Percentiles rank a stretch among this genome's conserved stretches.
phyloP scores from a whole-genome alignment of 2,797 vertebrate species.

The Neosilurus hyrtlii region DNA sequence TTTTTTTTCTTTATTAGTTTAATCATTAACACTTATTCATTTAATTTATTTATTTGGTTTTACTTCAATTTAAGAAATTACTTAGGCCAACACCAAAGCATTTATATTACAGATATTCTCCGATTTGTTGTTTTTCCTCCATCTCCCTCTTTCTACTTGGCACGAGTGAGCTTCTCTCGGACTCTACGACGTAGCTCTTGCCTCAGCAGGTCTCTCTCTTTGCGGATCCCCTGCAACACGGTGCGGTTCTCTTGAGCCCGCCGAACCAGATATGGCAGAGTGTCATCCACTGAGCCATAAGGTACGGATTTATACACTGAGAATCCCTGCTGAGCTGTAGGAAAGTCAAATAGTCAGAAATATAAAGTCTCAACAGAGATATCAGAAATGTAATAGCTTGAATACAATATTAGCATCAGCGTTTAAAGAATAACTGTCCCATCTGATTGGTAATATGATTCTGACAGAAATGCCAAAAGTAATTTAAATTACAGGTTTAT shows the following conservation, averaged over 20 bases:
- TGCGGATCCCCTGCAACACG: constrained; percentile 81
- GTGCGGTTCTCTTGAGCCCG: constrained; percentile 88
- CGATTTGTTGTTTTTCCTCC: neutral
- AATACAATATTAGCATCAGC: neutral
- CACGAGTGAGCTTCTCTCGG: constrained; percentile 41
- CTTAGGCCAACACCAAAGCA: neutral
- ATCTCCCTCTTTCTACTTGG: constrained; percentile 17
- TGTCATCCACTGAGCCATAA: constrained; percentile 84
- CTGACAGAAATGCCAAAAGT: neutral
- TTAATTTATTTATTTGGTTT: neutral
- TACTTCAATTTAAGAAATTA: neutral
- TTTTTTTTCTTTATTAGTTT: neutral
- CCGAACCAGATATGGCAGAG: constrained; percentile 85
- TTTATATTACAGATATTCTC: neutral
- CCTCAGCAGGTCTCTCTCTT: constrained; percentile 79
- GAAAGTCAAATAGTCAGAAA: neutral
- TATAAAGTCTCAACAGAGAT: no score
- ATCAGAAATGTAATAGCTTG: neutral
- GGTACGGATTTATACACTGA: constrained; percentile 87
- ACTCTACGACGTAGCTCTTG: constrained; percentile 74
- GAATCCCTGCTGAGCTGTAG: constrained; percentile 72
- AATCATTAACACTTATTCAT: neutral
- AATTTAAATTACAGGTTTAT: neutral
- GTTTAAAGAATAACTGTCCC: neutral
- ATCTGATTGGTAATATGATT: neutral